Evolutionary conservation across 2,113 vertebrate species (phyloP), one percentile per base, ranked within the genome.

Genomic region (Piprites chloris): DNA sequence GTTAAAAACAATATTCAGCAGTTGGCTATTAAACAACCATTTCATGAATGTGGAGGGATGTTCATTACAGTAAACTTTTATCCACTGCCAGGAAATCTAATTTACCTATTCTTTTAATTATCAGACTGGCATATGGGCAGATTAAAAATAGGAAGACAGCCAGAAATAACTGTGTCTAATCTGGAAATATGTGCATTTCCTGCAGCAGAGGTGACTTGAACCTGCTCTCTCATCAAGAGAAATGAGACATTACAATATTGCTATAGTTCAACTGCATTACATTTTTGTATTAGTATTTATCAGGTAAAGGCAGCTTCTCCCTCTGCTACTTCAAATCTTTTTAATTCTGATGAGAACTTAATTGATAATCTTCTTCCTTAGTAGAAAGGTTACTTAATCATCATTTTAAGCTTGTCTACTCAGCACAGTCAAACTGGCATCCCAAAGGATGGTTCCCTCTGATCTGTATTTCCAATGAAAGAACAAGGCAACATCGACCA

Each of bases 91-190:
- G 84, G 81, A 94, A 92, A 95, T 90, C 63, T 65, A 49, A 94
- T 92, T 94, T 85, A 96, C 93, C 93, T 96, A 94, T 90, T 95
- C 39, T 91, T 95, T 90, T 84, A 76, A 90, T 90, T 92, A 93
- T 86, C 59, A 84, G 72, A 69, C 75, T 67, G 68, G 85, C 90
- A 95, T 88, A 96, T 67, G 83, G 92, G 33, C 32, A 86, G 63
- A 90, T 74, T 88, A 90, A 92, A 93, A 96, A 95, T 23, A 88
- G 92, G 88, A 95, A 90, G 47, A 55, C 10, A 88, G 79, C 79
- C 94, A 94, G 65, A 90, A 92, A 93, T 74, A 93, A 88, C 65
- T 32, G 18, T 44, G 37, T 39, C 66, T 86, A 41, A 67, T 82
- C 24, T 72, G 65, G 75, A 92, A 95, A 92, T 58, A 85, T 2